Base-by-base conservation (phyloP, 1,140 invertebrate species). In the Agraylea sexmaculata region DNA sequence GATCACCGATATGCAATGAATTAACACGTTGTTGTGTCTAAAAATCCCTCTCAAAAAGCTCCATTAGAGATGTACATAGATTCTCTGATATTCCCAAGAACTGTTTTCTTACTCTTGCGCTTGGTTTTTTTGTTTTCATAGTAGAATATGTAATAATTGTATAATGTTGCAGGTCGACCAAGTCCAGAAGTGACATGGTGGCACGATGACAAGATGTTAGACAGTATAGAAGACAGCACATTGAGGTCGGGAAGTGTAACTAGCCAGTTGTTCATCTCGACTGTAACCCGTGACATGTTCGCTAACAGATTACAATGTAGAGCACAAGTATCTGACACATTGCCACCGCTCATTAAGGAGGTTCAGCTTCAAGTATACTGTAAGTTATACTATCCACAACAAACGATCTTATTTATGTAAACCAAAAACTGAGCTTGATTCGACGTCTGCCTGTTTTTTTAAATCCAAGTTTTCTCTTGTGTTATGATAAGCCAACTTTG, bases 121-220 rank as follows among this genome's bases (percentile, higher is more conserved):
- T n/a, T n/a, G n/a, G n/a, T n/a, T n/a, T n/a, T n/a, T n/a, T n/a
- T n/a, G n/a, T n/a, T n/a, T n/a, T n/a, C n/a, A n/a, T n/a, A n/a
- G n/a, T n/a, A n/a, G n/a, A n/a, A n/a, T n/a, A n/a, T n/a, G n/a
- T n/a, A n/a, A n/a, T 35, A 35, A 19, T 35, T 15, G 28, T 27
- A 13, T 12, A 2, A 25, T 10, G 49, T 58, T 61, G 38, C 47
- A 78, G 76, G 76, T 46, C 74, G 72, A 47, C 84, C 84, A 11
- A 69, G 70, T 20, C 84, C 84, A 1, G 66, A 73, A 37, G 73
- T 87, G 20, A 83, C 74, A 6, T 88, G 84, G 84, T 87, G 81
- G 81, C 69, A 75, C 44, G 78, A 80, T 45, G 72, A 73, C 33
- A 68, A 71, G 19, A 59, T 86, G 36, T 52, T 87, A 33, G 80